phyloP scores from a whole-genome alignment of 1,140 invertebrate genomes.

The Camponotus pennsylvanicus region DNA sequence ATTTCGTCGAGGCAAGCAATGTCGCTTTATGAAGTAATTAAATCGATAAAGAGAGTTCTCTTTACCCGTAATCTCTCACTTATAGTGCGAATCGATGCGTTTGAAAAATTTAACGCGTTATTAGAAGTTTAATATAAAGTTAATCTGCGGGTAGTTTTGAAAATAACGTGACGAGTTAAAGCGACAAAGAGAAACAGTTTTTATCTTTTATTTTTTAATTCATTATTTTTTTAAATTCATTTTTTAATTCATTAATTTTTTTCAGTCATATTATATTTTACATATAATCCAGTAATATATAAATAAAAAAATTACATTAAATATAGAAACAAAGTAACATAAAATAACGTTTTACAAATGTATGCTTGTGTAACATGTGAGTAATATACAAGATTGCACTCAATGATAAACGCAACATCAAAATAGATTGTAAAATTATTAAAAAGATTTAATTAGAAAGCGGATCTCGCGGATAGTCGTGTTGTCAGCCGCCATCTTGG shows the following conservation, averaged over 20 bases:
- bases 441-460: constrained; percentile 49
- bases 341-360: not conserved
- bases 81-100: not conserved
- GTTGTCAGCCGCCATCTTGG: constrained; percentile 55
- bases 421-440: not conserved
- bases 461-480: constrained; percentile 4
- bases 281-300: not conserved
- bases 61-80: not conserved
- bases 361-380: too few relatives aligned
- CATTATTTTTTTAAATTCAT: too few relatives aligned
- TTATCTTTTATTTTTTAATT: not conserved
- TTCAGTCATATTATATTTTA: not conserved
- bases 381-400: not conserved
- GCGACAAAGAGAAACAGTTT: not conserved
- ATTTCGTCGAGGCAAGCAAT: constrained; percentile 13
- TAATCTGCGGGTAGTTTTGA: not conserved
- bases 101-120: not conserved
- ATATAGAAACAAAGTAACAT: not conserved
- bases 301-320: not conserved
- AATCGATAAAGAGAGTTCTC: not conserved
- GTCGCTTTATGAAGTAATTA: not conserved
- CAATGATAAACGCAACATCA: too few relatives aligned
- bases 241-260: not conserved
- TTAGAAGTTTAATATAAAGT: not conserved
- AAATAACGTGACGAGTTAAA: not conserved